Conservation (phyloP, 2,797 vertebrate species). For the Choloepus didactylus region DNA sequence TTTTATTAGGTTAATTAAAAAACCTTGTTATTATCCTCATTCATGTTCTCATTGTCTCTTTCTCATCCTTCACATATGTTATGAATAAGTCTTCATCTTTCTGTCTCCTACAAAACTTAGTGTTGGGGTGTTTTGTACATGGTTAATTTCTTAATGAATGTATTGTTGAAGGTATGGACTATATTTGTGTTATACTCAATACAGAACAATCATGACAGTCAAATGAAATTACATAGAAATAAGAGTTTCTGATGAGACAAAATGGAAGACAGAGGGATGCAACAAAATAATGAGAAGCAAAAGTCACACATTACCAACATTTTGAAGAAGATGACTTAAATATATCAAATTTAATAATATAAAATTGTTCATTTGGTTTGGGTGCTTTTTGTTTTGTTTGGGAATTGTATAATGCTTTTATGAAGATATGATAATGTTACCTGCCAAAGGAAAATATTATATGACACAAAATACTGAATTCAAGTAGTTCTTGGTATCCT, state of each 20-base stretch:
- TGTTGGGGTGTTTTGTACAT: background rate
- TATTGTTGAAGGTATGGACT: background rate
- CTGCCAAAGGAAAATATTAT: slow-evolving; percentile 21
- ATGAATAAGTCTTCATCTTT: background rate
- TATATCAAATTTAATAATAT: background rate
- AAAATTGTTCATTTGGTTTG: slow-evolving; percentile 29
- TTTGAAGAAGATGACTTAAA: slow-evolving; percentile 40
- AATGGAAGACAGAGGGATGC: slow-evolving; percentile 24
- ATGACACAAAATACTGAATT: background rate
- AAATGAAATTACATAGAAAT: slow-evolving; percentile 38
- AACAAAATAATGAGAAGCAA: slow-evolving; percentile 20
- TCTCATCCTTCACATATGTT: background rate
- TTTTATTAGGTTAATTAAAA: slow-evolving; percentile 51
- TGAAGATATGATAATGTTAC: background rate
- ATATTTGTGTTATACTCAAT: slow-evolving; percentile 7
- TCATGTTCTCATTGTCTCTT: slow-evolving; percentile 18
- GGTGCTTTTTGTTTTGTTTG: slow-evolving; percentile 44
- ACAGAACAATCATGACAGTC: slow-evolving; percentile 11
- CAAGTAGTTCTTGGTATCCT: slow-evolving; percentile 27
- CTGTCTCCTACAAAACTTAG: background rate
- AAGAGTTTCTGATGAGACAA: background rate
- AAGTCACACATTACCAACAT: background rate
- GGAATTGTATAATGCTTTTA: slow-evolving; percentile 1
- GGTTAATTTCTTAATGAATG: slow-evolving; percentile 35
- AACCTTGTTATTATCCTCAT: background rate